These are phyloP conservation scores for Molanna angustata DNA, from an alignment of 2,888 invertebrate genomes.

Conservation along the genomic window DNA sequence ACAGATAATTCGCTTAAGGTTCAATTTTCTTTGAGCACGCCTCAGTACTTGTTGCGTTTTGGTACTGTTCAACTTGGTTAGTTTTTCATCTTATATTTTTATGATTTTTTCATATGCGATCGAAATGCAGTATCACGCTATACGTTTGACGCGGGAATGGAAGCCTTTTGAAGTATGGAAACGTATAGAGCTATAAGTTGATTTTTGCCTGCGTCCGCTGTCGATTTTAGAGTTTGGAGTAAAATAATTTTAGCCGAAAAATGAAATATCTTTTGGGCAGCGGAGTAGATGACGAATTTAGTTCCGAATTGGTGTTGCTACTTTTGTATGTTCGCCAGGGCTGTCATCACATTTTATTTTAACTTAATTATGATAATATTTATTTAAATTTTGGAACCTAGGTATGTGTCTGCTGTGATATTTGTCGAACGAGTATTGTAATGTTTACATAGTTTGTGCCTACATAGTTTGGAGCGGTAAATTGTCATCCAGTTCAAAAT, in stretches of 20 bases:
- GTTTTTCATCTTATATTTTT: constrained; percentile 34
- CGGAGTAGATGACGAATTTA: constrained; percentile 33
- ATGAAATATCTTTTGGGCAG: constrained; percentile 33
- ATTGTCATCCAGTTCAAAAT: too few species aligned
- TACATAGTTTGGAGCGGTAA: too few species aligned
- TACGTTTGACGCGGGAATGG: neutral
- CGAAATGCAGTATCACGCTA: constrained; percentile 14
- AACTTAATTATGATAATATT: constrained; percentile 1
- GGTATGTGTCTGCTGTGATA: too few species aligned
- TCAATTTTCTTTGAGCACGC: neutral
- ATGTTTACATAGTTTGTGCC: too few species aligned
- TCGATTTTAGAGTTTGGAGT: constrained; percentile 19
- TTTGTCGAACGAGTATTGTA: too few species aligned
- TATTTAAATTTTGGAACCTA: neutral
- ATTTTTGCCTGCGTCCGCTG: constrained; percentile 9
- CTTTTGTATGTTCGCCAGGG: constrained; percentile 25
- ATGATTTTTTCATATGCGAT: constrained; percentile 30
- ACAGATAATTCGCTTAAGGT: neutral
- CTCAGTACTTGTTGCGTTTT: constrained; percentile 6
- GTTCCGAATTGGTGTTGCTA: constrained; percentile 34
- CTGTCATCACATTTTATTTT: constrained; percentile 22
- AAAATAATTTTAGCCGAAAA: constrained; percentile 32
- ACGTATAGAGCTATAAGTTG: neutral
- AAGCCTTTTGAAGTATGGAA: neutral
- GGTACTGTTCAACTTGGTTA: constrained; percentile 15